Percentiles rank a stretch among this genome's conserved stretches.
These are phyloP conservation scores for Callithrix jacchus DNA, from an alignment of 2,113 vertebrate genomes.

Conservation along the genomic window DNA sequence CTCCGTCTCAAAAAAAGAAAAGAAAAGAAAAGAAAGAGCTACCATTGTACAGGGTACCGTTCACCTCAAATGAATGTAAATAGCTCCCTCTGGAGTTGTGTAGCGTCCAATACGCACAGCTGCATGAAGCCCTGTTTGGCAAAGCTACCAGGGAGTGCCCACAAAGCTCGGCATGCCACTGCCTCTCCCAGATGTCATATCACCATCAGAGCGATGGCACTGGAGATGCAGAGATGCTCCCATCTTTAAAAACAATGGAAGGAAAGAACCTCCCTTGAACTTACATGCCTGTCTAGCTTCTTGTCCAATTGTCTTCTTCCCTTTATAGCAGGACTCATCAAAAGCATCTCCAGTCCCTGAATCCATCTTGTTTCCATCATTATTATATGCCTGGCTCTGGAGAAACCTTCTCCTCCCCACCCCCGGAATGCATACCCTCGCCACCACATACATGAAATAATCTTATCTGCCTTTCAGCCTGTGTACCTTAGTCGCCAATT, in stretches of 20 bases:
- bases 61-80: background rate
- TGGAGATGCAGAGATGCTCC: too few relatives aligned
- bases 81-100: background rate
- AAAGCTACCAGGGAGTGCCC: too few relatives aligned
- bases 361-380: background rate
- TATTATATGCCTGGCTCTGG: too few relatives aligned
- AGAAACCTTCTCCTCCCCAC: background rate
- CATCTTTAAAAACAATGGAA: background rate
- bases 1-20: too few relatives aligned
- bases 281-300: background rate
- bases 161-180: background rate
- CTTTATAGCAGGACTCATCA: background rate
- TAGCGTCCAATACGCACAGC: accelerated
- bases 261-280: background rate
- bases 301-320: background rate
- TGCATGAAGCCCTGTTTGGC: accelerated
- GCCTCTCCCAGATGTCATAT: background rate
- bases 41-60: accelerated
- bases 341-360: background rate
- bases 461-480: accelerated
- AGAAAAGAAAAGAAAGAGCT: background rate
- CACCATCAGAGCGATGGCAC: background rate
- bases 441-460: too few relatives aligned
- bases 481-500: background rate
- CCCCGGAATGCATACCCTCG: accelerated